Base-by-base conservation (phyloP, 2,113 vertebrate genomes). In the Galemys pyrenaicus region DNA sequence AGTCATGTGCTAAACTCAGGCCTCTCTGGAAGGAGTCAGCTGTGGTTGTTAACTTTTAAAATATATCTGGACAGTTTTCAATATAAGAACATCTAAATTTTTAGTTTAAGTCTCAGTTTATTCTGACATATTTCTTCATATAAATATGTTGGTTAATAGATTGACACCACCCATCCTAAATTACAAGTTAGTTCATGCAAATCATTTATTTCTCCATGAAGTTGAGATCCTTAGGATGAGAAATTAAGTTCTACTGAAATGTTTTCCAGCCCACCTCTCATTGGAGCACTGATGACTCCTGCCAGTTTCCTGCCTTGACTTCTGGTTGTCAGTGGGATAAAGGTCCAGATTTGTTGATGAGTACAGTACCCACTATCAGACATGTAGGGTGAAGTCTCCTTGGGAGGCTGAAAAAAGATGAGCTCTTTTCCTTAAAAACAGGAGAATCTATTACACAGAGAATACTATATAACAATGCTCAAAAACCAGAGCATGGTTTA, bases 31-130 rank as follows among this genome's bases (percentile, higher is more conserved):
- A 71, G 39, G 67, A 28, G 9, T 95, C 62, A 88, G 22, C 39
- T 82, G n/a, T 93, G 35, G 17, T 73, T 93, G 44, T 70, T 86
- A 54, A 87, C 75, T 65, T 79, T 82, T 64, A 86, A 60, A 49
- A 39, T 92, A 49, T 81, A 78, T 92, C 77, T 94, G 26, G 81
- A 87, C 44, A 26, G 22, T 75, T 85, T 58, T 73, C 82, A 65
- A 1, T 54, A 32, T 88, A 64, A 94, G 9, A 51, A 3, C 71
- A 90, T 54, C 54, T 68, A 58, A 12, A 51, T 51, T 70, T 90
- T 93, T 56, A 81, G 11, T 79, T 81, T 70, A 82, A 94, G 41
- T 32, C 30, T 46, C 70, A 89, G 6, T 28, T 19, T 56, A 82
- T 93, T 92, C 39, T 81, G 54, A 86, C n/a, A 78, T 19, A 60